phyloP scores from a whole-genome alignment of 2,797 vertebrate genomes.

The Meriones psammophilus region DNA sequence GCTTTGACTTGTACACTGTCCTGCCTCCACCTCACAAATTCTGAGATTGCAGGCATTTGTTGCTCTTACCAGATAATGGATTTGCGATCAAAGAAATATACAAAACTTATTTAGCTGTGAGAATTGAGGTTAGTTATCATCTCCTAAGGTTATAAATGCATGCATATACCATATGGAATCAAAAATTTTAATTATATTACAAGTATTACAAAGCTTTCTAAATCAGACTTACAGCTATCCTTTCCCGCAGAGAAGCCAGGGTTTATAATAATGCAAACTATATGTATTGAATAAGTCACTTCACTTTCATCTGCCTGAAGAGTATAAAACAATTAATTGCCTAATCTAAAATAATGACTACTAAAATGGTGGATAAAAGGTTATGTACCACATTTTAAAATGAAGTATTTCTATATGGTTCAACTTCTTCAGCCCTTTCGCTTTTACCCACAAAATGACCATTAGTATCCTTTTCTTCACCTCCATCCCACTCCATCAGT shows the following conservation, averaged over 20 bases:
- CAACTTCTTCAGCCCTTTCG: not conserved
- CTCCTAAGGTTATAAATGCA: not conserved
- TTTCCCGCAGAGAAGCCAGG: not conserved
- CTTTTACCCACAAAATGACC: not conserved
- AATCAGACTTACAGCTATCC: not conserved
- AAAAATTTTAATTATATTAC: not conserved
- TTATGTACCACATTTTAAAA: not conserved
- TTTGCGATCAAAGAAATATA: not conserved
- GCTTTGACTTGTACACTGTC: too few relatives aligned
- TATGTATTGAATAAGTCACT: not conserved
- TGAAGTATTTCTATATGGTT: not conserved
- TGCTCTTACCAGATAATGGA: too few relatives aligned
- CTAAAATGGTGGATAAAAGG: not conserved
- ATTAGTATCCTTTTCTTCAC: accelerated
- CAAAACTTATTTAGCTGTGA: not conserved
- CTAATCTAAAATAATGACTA: not conserved
- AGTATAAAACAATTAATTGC: slow-evolving; percentile 2
- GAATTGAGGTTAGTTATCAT: not conserved
- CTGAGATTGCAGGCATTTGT: not conserved
- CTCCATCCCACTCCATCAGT: not conserved
- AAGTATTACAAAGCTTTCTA: not conserved
- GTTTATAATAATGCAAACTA: not conserved
- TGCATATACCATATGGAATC: not conserved
- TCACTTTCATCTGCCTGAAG: slow-evolving; percentile 6
- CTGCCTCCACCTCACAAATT: not conserved